These are phyloP conservation scores for Stenchaetothrips biformis DNA, from an alignment of 2,888 invertebrate genomes.

Conservation along the genomic window DNA sequence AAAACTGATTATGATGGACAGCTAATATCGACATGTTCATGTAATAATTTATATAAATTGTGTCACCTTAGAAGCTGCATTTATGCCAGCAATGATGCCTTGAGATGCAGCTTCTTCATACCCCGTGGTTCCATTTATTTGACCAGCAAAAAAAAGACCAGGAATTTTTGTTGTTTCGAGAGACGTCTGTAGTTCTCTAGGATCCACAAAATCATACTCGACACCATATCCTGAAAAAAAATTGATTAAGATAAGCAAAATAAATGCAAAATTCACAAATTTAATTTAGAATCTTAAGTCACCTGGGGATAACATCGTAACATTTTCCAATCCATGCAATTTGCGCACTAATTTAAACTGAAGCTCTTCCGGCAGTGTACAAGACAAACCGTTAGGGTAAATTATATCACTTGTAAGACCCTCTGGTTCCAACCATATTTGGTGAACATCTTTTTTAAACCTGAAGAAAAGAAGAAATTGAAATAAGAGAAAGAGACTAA, in stretches of 20 bases:
- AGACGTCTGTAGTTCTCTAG: slow-evolving; percentile 65
- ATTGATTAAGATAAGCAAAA: slow-evolving; percentile 25
- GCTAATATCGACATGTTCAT: neutral
- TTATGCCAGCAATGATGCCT: slow-evolving; percentile 77
- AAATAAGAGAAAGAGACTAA: slow-evolving; percentile 4
- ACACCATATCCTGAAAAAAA: slow-evolving; percentile 65
- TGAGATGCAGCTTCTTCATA: slow-evolving; percentile 92
- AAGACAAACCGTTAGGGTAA: slow-evolving; percentile 81
- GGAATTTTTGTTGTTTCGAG: slow-evolving; percentile 68
- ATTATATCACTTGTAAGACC: slow-evolving; percentile 68
- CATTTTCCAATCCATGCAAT: slow-evolving; percentile 71
- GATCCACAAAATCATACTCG: slow-evolving; percentile 84
- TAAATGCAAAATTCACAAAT: slow-evolving; percentile 18
- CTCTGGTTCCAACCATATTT: slow-evolving; percentile 84
- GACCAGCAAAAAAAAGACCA: slow-evolving; percentile 78
- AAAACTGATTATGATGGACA: neutral
- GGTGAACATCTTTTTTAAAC: slow-evolving; percentile 63
- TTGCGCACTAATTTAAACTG: slow-evolving; percentile 63
- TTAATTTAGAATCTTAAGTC: slow-evolving; percentile 32
- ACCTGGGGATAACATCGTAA: slow-evolving; percentile 61
- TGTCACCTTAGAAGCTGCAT: slow-evolving; percentile 60
- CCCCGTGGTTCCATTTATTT: slow-evolving; percentile 88
- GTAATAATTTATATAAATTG: neutral
- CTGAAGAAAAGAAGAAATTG: slow-evolving; percentile 40
- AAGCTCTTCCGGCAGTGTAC: slow-evolving; percentile 72